Conservation (phyloP, 2,797 vertebrate species). For the Bradypodion ventrale region DNA sequence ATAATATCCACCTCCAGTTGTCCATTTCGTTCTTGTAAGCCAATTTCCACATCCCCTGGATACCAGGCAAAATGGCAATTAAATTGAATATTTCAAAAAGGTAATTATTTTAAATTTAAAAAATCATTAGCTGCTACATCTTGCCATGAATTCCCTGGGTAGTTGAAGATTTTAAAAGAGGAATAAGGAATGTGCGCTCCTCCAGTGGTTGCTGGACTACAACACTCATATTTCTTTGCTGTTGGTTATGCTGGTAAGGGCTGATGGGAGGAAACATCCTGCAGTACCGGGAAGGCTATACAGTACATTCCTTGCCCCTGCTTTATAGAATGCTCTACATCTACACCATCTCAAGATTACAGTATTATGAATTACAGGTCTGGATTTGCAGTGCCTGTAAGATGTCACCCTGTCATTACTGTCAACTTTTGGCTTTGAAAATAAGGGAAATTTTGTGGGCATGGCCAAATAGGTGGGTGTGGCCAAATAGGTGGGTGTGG, state of each 20-base stretch:
- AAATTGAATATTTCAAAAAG: background rate
- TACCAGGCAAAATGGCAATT: slow-evolving; percentile 26
- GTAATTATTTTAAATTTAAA: background rate
- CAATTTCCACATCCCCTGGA: slow-evolving; percentile 94
- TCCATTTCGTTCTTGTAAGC: slow-evolving; percentile 92
- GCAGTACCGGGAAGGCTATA: background rate
- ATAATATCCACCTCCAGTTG: slow-evolving; percentile 97
- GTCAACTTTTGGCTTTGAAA: too few relatives aligned
- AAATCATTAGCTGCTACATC: background rate
- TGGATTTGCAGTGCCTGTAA: background rate
- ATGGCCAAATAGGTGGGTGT: too few relatives aligned
- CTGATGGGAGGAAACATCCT: too few relatives aligned
- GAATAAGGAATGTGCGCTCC: background rate
- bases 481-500: too few relatives aligned
- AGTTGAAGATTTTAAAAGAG: background rate
- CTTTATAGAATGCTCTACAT: background rate
- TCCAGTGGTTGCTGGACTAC: too few relatives aligned
- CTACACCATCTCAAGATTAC: background rate
- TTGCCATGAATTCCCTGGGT: too few relatives aligned
- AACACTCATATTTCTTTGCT: too few relatives aligned
- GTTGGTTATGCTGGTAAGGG: too few relatives aligned
- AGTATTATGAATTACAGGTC: background rate
- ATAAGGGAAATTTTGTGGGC: too few relatives aligned
- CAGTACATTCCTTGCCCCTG: background rate
- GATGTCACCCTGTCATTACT: background rate